A percentile compares a stretch with the other conserved stretches of the same genome.
Conservation (phyloP, 2,797 vertebrate species). For the Sebastes aleutianus region DNA sequence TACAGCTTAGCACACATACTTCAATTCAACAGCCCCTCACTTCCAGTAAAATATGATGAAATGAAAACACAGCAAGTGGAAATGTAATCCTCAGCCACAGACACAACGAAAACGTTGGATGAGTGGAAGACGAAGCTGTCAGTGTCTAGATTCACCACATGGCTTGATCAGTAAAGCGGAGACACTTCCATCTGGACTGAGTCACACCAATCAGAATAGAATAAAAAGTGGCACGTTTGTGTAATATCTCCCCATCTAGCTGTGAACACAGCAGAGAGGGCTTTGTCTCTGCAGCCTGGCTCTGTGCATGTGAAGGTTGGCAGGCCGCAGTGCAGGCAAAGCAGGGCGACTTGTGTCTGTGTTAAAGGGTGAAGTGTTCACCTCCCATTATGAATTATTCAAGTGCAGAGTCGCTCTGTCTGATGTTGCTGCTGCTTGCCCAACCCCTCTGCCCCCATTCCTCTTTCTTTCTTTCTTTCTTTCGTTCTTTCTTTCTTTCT, state of each 20-base stretch:
- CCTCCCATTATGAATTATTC: constrained; percentile 85
- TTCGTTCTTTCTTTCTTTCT: constrained; percentile 12
- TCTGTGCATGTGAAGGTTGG: constrained; percentile 55
- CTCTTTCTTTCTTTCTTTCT: constrained; percentile 30
- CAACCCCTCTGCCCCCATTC: constrained; percentile 72
- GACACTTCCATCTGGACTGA: constrained; percentile 10
- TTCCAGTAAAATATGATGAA: constrained; percentile 11
- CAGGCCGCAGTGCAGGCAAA: constrained; percentile 76
- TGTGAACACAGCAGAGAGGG: background rate
- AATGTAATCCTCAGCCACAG: background rate
- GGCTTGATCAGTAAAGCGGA: constrained; percentile 18
- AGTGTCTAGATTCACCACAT: constrained; percentile 27
- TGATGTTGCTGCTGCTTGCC: constrained; percentile 72
- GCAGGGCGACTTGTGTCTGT: constrained; percentile 76
- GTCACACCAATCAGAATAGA: background rate
- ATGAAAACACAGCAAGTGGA: constrained; percentile 17
- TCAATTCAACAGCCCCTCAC: background rate
- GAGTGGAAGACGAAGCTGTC: constrained; percentile 9
- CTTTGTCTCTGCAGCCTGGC: constrained; percentile 39
- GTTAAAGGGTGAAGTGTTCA: constrained; percentile 84
- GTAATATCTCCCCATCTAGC: background rate
- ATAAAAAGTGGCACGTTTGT: background rate
- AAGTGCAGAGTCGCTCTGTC: constrained; percentile 78
- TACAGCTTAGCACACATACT: background rate
- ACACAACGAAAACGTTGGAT: constrained; percentile 19